Percentiles rank a stretch among this genome's conserved stretches.
These are phyloP conservation scores for Ancistrus triradiatus DNA, from an alignment of 2,113 vertebrate species.

Conservation along the genomic window DNA sequence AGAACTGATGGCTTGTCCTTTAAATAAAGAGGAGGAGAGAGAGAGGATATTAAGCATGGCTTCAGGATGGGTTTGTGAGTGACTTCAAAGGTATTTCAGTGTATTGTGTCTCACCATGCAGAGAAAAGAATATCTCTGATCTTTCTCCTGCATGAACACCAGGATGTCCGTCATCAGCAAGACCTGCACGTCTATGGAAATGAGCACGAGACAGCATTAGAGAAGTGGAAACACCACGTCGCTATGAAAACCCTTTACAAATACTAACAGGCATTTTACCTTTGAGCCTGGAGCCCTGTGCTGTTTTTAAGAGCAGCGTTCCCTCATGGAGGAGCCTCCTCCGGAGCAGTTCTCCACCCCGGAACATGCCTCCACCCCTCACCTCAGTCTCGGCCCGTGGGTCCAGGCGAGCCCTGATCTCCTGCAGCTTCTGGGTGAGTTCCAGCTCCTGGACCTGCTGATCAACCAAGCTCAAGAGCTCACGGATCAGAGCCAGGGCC, in stretches of 20 bases:
- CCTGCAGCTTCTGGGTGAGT: conserved; percentile 78
- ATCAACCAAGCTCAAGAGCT: conserved; percentile 78
- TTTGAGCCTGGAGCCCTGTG: conserved; percentile 79
- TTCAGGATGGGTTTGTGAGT: too few relatives aligned
- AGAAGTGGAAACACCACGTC: not conserved
- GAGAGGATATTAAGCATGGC: not conserved
- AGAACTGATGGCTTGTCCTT: conserved; percentile 88
- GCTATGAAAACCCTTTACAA: not conserved
- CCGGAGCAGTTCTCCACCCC: conserved; percentile 79
- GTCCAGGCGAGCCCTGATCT: conserved; percentile 80
- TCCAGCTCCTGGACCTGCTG: conserved; percentile 83
- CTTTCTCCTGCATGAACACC: conserved; percentile 92
- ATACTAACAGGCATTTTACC: conserved; percentile 52
- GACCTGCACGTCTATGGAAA: conserved; percentile 80
- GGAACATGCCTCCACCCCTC: conserved; percentile 71
- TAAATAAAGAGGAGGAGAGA: conserved; percentile 2
- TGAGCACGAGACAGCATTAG: too few relatives aligned
- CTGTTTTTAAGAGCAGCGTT: conserved; percentile 79
- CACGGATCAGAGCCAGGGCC: conserved; percentile 74
- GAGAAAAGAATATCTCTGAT: conserved; percentile 88
- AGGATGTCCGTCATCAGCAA: conserved; percentile 89
- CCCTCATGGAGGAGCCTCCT: conserved; percentile 83
- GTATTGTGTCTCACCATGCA: conserved; percentile 75
- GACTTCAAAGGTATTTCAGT: too few relatives aligned
- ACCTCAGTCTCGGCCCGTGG: conserved; percentile 70